Conservation (phyloP, 2,797 vertebrate species). For the Enoplosus armatus region DNA sequence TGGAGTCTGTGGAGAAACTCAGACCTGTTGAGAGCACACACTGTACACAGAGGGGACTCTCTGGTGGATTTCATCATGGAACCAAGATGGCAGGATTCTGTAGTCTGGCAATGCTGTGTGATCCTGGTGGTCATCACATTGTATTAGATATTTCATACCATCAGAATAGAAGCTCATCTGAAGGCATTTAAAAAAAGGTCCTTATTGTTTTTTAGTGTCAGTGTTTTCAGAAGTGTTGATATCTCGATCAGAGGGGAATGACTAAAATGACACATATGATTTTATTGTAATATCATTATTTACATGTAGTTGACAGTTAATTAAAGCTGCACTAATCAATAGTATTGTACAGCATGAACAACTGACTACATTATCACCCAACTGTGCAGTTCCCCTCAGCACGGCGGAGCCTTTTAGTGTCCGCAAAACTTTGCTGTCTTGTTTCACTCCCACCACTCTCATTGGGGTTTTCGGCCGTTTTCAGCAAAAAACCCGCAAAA, state of each 20-base stretch:
- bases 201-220: background rate
- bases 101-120: background rate
- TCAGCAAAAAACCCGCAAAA: background rate
- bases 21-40: background rate
- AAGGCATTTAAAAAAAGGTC: background rate
- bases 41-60: constrained; percentile 4
- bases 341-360: background rate
- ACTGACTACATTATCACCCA: background rate
- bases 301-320: background rate
- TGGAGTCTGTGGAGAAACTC: constrained; percentile 13
- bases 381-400: background rate
- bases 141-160: background rate
- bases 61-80: background rate
- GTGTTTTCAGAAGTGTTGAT: background rate
- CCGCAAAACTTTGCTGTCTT: background rate
- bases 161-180: background rate
- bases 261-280: background rate
- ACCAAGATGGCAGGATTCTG: background rate
- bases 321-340: background rate
- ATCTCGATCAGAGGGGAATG: background rate
- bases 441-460: background rate
- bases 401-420: constrained; percentile 10
- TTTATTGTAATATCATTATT: background rate
- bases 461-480: background rate
- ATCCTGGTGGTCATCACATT: background rate